Evolutionary conservation across 2,797 vertebrate genomes (phyloP), one percentile per base, ranked within the genome.

Genomic region (Peromyscus attwateri): DNA sequence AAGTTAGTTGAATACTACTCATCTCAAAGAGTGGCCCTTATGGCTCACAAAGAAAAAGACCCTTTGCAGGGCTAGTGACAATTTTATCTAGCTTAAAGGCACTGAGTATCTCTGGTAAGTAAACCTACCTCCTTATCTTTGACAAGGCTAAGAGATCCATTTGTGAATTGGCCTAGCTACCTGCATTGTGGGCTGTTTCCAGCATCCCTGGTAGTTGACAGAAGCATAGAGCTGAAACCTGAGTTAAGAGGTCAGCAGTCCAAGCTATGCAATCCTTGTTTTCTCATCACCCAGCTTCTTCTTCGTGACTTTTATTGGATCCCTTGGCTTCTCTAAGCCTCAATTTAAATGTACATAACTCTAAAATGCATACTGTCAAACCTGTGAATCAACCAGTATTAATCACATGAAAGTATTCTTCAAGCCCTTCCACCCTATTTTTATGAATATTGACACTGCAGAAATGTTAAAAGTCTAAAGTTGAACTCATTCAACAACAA

Each of bases 51-150:
- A 94, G 77, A 75, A 92, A 73, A 89, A 64, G 52, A 21, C 34
- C 43, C 3, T 4, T 21, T 73, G 27, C 14, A 85, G 55, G 83
- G 43, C 80, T 87, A 82, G 14, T 57, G 60, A 77, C 25, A 49
- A 55, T 87, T 79, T 82, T 68, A 91, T 62, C 75, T 88, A 76
- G 79, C 71, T 84, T 70, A 34, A 79, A 88, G 25, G 82, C 25
- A 25, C 21, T 12, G 73, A 83, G 46, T 87, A 95, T 84, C 57
- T 77, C 23, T 40, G 55, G 13, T 89, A 77, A 81, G 27, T 70
- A 79, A 68, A 46, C 64, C 17, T 40, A 52, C 49, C 66, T 91
- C 83, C 6, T 49, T 66, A 46, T 82, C 73, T 94, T 89, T 68
- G n/a, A 92, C 13, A 57, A 17, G 11, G 1, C 25, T 29, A 55